Conservation (phyloP, 92 coral and sea anemone species). For the Hydrozoanthus gracilis region DNA sequence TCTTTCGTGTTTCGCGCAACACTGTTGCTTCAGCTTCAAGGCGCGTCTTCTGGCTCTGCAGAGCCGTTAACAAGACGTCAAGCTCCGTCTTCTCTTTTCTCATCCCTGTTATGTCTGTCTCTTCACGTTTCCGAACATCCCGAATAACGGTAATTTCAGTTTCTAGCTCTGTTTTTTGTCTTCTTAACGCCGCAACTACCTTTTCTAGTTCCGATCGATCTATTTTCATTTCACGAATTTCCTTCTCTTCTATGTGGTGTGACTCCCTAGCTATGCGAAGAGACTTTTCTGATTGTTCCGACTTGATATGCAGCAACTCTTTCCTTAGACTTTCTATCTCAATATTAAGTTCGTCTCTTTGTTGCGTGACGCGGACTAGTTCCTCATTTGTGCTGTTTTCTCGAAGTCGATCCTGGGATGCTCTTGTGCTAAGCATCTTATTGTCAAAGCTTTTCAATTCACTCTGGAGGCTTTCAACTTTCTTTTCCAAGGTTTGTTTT, state of each 20-base stretch:
- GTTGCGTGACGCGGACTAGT: conserved; percentile 56
- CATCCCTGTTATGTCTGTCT: conserved; percentile 65
- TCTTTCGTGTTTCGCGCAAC: conserved; percentile 58
- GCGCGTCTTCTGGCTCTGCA: conserved; percentile 81
- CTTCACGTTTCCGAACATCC: conserved; percentile 79
- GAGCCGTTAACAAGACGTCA: conserved; percentile 69
- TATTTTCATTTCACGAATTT: conserved; percentile 68
- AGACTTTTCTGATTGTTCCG: conserved; percentile 42
- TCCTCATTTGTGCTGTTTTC: conserved; percentile 61
- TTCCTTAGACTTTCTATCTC: conserved; percentile 58
- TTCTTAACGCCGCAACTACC: conserved; percentile 64
- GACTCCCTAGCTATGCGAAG: conserved; percentile 65
- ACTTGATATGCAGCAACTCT: conserved; percentile 53
- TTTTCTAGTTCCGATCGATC: conserved; percentile 84
- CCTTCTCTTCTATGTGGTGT: conserved; percentile 58
- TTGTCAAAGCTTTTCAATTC: conserved; percentile 50
- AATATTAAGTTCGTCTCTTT: conserved; percentile 67
- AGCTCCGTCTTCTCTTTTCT: conserved; percentile 81
- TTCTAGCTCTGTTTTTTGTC: conserved; percentile 85
- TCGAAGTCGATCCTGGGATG: conserved; percentile 51
- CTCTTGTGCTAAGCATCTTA: neutral
- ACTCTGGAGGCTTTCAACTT: conserved; percentile 49
- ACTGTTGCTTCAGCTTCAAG: conserved; percentile 73
- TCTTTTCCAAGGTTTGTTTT: conserved; percentile 63
- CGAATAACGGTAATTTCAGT: conserved; percentile 72